Evolutionary conservation across 2,888 invertebrate genomes (phyloP), one percentile per base, ranked within the genome.

Genomic region (Rotaria socialis): DNA sequence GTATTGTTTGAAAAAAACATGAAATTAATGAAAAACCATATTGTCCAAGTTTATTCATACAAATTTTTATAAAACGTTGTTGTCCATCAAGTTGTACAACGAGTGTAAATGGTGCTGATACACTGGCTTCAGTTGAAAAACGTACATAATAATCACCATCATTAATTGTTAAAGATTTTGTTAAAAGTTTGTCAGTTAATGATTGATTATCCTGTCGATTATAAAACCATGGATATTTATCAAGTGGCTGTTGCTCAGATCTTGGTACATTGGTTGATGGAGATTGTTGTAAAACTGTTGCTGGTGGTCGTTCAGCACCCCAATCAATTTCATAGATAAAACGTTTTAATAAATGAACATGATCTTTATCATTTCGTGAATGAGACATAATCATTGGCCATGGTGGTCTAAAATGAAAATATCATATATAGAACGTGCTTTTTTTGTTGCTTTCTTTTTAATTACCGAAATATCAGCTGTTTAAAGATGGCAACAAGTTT

Each of bases 281-380:
- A 24, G 24, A 47, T 47, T 80, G 80, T 47, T 80, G 80, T 47
- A 47, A 80, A 67, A 35, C 35, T 27, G 19, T 41, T 35, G 35
- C 35, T 24, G 47, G 80, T 47, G 80, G 80, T 24, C 80, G 80
- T 80, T 80, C 80, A 24, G n/a, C n/a, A 80, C 47, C 6, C 80
- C 80, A 80, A 80, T 80, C 80, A 14, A 80, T 80, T 80, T 80
- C 80, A 80, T 80, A 80, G 6, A 80, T 80, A 80, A 80, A 80
- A 80, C 80, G 80, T 43, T 80, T 80, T 47, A 80, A 47, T 80
- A 80, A 43, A 80, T 47, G 47, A 24, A 80, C n/a, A 80, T 80
- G 80, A 80, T 80, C 80, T 80, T 80, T 80, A n/a, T 80, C 80
- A 47, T 80, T 80, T n/a, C 80, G 80, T n/a, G 80, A 22, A 80